Percentiles rank a stretch among this genome's conserved stretches.
Evolutionary conservation across 2,113 vertebrate genomes (phyloP).

Genomic region (Zosterops hypoxanthus): DNA sequence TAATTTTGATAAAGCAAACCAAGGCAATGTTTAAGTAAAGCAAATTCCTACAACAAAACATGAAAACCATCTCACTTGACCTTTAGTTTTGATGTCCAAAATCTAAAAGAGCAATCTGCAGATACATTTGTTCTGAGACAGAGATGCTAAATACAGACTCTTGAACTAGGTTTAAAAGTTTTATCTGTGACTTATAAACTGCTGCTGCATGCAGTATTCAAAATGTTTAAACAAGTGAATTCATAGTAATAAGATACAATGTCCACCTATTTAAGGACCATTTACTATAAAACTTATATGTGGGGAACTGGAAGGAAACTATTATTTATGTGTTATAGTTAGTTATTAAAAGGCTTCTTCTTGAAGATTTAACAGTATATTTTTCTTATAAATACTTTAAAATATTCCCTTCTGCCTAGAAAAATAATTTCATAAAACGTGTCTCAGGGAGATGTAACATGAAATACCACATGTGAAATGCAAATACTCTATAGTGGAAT

Average conservation of each 20-base stretch:
- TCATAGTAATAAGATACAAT: neutral
- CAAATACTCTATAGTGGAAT: neutral
- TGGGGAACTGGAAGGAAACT: neutral
- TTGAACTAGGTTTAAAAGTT: neutral
- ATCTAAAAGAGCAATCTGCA: neutral
- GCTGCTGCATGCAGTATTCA: neutral
- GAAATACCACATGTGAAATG: neutral
- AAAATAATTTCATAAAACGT: neutral
- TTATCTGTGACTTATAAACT: neutral
- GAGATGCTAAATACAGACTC: neutral
- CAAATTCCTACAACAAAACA: neutral
- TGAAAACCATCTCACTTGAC: neutral
- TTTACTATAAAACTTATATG: neutral
- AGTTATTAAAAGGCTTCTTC: neutral
- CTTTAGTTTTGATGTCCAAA: neutral
- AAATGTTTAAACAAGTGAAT: neutral
- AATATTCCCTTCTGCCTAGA: neutral
- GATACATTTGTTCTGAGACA: neutral
- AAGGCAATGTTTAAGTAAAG: neutral
- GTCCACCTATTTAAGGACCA: neutral
- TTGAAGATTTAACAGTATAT: neutral
- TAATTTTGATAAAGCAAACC: neutral
- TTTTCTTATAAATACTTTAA: neutral
- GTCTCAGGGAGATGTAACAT: neutral
- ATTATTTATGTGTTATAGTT: neutral